phyloP scores from a whole-genome alignment of 2,888 invertebrate species.

The Noctua pronuba region DNA sequence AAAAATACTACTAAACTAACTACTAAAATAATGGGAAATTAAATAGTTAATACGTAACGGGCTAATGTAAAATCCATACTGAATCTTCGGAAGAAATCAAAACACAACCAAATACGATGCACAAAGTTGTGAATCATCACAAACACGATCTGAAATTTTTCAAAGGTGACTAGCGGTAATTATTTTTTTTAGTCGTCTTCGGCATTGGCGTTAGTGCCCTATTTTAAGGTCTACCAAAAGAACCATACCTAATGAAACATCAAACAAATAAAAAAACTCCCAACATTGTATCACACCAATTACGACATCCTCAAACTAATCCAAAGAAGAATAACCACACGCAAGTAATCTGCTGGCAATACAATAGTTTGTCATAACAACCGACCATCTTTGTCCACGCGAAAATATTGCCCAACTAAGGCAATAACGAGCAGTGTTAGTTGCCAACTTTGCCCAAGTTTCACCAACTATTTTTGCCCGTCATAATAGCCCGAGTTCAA shows the following conservation, averaged over 20 bases:
- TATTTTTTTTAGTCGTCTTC: neutral
- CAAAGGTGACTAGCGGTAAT: neutral
- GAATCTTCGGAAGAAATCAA: neutral
- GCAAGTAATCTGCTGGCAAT: conserved; percentile 77
- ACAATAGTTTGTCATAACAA: conserved; percentile 84
- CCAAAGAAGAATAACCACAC: conserved; percentile 27
- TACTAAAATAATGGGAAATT: neutral
- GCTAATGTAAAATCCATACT: neutral
- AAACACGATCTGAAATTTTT: neutral
- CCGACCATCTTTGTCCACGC: conserved; percentile 80
- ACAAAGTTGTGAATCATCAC: neutral
- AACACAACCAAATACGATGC: neutral
- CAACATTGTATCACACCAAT: conserved; percentile 13
- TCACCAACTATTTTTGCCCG: conserved; percentile 87
- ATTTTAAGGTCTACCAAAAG: neutral
- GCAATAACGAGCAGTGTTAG: conserved; percentile 87
- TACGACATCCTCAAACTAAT: conserved; percentile 30
- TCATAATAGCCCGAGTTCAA: conserved; percentile 88
- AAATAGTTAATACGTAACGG: neutral
- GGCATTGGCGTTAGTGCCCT: neutral
- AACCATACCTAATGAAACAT: neutral
- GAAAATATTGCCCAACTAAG: conserved; percentile 89
- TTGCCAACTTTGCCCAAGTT: conserved; percentile 82
- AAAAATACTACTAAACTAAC: no score
- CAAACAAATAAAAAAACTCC: neutral